Base-by-base conservation (phyloP, 2,888 invertebrate genomes). In the Mycogona germanica region DNA sequence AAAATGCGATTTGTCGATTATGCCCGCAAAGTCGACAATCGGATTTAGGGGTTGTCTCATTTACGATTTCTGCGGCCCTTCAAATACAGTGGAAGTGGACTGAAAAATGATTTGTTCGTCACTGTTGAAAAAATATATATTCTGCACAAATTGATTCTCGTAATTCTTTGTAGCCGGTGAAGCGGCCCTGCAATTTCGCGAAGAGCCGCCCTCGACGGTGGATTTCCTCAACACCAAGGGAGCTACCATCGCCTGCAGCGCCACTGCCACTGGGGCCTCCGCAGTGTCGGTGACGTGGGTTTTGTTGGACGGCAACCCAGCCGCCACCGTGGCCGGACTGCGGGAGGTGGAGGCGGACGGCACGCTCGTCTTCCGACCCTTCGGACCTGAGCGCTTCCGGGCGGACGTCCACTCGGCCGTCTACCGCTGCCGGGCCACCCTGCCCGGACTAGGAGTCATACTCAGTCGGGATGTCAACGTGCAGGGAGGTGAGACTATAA, bases 311-410 rank as follows among this genome's bases (percentile, higher is more conserved):
- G 54, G 54, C 3, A 50, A 84, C 56, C 87, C 88, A 57, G 87
- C 93, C 56, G 88, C 88, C 56, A 88, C 21, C 19, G 23, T 54
- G 2, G 12, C 48, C n/a, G 49, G 42, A n/a, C 17, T 54, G 4
- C 38, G 54, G 1, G 49, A 54, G 1, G 32, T 50, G n/a, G 32
- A 29, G 3, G 29, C 29, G 19, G 21, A 28, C 25, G 54, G 54
- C 1, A 41, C 17, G 9, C 49, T 54, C 0, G 35, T 48, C 0
- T 49, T 54, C 23, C 29, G 50, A 6, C 23, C 54, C 1, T 54
- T 54, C 25, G 32, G 23, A 2, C 49, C 54, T 1, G 54, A 54
- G 26, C 6, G 19, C 6, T 54, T 41, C 28, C 48, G 54, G 1
- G 49, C 54, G 29, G 54, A 54, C 26, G 26, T 54, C 17, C 54